Evolutionary conservation across 2,888 invertebrate species (phyloP), one percentile per base, ranked within the genome.

Genomic region (Ectropis crepuscularia): DNA sequence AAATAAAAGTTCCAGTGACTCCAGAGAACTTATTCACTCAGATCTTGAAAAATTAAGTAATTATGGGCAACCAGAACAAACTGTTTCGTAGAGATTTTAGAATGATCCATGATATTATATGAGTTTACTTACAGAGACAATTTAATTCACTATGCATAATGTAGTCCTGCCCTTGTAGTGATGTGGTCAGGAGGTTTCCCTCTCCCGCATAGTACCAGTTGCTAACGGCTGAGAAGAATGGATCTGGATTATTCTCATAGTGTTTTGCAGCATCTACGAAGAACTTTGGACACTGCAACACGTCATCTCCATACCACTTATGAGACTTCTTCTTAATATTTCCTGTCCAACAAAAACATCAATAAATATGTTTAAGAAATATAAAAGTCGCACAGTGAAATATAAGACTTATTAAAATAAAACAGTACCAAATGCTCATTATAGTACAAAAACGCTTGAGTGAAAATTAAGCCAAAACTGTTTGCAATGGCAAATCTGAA

Each of bases 141-240:
- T 75, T 81, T n/a, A 88, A 82, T 69, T 85, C 82, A 75, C 91
- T 89, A 46, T 87, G 84, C 10, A 93, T 67, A 11, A 92, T 65
- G 70, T 89, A 91, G 53, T 88, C 85, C 1, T 75, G 69, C 65
- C 85, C 85, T 36, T 82, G 68, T n/a, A 89, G 62, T 43, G 72
- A 76, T 0, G 84, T 68, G 0, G 81, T 61, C 8, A 87, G 85
- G 69, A 93, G 65, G 70, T 91, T 93, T 1, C 93, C 93, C 51
- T 81, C 79, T 0, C 93, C 93, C 9, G 87, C 81, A 54, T 91
- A 92, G 69, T 91, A 92, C 93, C 93, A 93, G 72, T 93, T 93
- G 72, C 87, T 89, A 6, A 76, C 70, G 43, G 81, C 77, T 36
- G 85, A 76, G 59, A 92, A 92, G 68, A 86, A 84, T 0, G 81